Evolutionary conservation across 2,888 invertebrate genomes (phyloP), one percentile per base, ranked within the genome.

Genomic region (Nysson spinosus): DNA sequence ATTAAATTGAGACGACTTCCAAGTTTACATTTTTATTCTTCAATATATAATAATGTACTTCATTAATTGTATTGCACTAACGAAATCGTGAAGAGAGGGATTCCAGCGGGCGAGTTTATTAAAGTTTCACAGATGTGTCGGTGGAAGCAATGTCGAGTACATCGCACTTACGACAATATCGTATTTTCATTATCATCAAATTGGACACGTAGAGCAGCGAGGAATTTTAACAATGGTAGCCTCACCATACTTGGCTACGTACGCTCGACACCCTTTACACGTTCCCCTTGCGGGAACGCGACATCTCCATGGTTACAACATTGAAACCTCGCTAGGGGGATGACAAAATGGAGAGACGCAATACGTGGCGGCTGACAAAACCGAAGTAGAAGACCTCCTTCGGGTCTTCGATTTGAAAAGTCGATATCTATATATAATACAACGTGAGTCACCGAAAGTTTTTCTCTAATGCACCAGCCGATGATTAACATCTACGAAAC

Each of bases 231-330:
- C 81, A 83, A 83, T 83, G 82, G 83, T 79, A 77, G 80, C 71
- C 69, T 58, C 70, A 67, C 77, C 75, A 67, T 79, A 70, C 73
- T 74, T 75, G 69, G 67, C 74, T 81, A 76, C 78, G 79, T 74
- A 80, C 78, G 74, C 77, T 64, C 75, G 78, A 75, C 81, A 79
- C 73, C 82, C 82, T 78, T 80, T 79, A 79, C 72, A 77, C 79
- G 78, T 77, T 79, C 79, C 81, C 81, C 79, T 75, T 77, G 82
- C 78, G 81, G 79, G 80, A 82, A 83, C 83, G 80, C 83, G 80
- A 83, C 79, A 82, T 84, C 83, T 78, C 86, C 86, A 86, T 87
- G 86, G 87, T 85, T 85, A 86, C 87, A 85, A 83, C 84, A 84
- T 81, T 83, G 86, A 85, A 84, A 85, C 83, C 83, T 75, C 71